Conservation (phyloP, 1,140 invertebrate species). For the Trichonephila inaurata region DNA sequence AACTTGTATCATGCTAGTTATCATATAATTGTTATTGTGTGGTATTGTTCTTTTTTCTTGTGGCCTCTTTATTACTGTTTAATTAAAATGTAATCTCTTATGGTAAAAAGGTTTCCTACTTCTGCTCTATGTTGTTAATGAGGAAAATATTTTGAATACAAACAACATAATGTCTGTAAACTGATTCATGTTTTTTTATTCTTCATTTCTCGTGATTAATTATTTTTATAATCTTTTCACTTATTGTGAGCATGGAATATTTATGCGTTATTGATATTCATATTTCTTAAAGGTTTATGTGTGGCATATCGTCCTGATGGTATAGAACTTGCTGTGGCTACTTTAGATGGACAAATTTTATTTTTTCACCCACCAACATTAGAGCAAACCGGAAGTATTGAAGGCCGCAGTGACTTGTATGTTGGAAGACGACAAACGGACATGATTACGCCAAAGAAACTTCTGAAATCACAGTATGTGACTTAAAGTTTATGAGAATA, state of each 20-base stretch:
- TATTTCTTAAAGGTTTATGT: conserved; percentile 83
- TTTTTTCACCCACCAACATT: conserved; percentile 89
- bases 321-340: conserved; percentile 93
- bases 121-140: no score
- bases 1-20: no score
- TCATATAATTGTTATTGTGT: no score
- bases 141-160: no score
- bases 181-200: no score
- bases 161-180: no score
- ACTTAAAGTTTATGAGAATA: not conserved
- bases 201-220: no score
- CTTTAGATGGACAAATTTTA: conserved; percentile 92
- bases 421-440: conserved; percentile 91
- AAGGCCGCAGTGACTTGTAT: conserved; percentile 93
- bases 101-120: no score
- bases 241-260: not conserved
- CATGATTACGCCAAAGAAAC: conserved; percentile 92
- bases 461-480: conserved; percentile 83
- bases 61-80: no score
- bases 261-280: not conserved
- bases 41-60: no score
- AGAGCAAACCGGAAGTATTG: conserved; percentile 88
- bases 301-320: conserved; percentile 94
- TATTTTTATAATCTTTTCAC: no score
- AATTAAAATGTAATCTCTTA: no score